phyloP scores from a whole-genome alignment of 2,797 vertebrate genomes.

The Saguinus oedipus region DNA sequence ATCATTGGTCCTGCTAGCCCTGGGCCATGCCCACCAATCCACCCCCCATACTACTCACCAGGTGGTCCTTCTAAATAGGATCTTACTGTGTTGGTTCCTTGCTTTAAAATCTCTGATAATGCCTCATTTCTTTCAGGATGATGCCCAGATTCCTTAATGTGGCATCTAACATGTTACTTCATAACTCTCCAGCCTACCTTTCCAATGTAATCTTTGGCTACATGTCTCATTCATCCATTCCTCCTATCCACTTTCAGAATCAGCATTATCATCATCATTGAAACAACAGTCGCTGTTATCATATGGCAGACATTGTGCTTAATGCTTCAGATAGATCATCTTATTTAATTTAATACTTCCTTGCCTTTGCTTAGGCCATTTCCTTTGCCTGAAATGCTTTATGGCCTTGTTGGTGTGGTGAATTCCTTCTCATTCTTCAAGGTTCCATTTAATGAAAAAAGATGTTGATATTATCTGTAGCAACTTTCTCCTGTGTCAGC shows the following conservation, averaged over 20 bases:
- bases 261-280: not conserved
- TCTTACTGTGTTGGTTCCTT: not conserved
- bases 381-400: slow-evolving; percentile 24
- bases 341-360: not conserved
- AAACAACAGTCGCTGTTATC: not conserved
- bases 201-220: not conserved
- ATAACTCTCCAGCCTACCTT: not conserved
- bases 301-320: not conserved
- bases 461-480: not conserved
- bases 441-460: not conserved
- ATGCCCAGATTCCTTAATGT: not conserved
- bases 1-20: not conserved
- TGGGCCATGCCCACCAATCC: not conserved
- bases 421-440: not conserved
- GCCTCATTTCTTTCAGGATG: not conserved
- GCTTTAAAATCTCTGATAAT: not conserved
- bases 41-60: not conserved
- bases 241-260: not conserved
- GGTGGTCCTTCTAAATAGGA: not conserved
- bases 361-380: slow-evolving; percentile 16
- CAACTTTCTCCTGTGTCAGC: not conserved
- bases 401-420: not conserved
- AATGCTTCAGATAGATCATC: not conserved
- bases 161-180: not conserved
- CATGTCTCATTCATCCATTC: not conserved